phyloP scores from a whole-genome alignment of 2,888 invertebrate genomes.

The Zygaena filipendulae region DNA sequence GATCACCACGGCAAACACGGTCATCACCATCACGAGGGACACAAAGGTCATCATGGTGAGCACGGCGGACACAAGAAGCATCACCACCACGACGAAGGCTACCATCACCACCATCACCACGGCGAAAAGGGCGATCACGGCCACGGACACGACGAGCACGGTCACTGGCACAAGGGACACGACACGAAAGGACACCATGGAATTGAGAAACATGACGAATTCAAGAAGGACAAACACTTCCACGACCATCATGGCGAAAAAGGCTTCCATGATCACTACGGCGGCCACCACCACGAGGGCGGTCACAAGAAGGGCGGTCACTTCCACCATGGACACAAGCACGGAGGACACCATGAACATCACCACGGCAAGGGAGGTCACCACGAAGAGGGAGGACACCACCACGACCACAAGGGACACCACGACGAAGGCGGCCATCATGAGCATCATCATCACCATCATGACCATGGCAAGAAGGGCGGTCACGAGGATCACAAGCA shows the following conservation, averaged over 20 bases:
- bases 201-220: constrained; percentile 84
- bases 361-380: constrained; percentile 83
- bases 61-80: constrained; percentile 72
- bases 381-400: constrained; percentile 80
- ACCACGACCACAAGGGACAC: constrained; percentile 82
- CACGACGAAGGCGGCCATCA: constrained; percentile 81
- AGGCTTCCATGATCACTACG: constrained; percentile 81
- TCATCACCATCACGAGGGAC: constrained; percentile 74
- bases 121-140: constrained; percentile 74
- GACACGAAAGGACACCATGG: constrained; percentile 87
- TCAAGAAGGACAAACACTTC: constrained; percentile 87
- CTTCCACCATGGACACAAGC: constrained; percentile 82
- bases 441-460: constrained; percentile 77
- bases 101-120: constrained; percentile 71
- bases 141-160: constrained; percentile 61
- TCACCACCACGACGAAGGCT: constrained; percentile 73
- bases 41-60: constrained; percentile 70
- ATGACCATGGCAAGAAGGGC: constrained; percentile 81
- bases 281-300: constrained; percentile 79
- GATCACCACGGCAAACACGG: constrained; percentile 75
- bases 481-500: constrained; percentile 82
- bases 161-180: constrained; percentile 84
- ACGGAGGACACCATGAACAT: constrained; percentile 79
- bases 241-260: constrained; percentile 84
- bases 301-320: constrained; percentile 84